Evolutionary conservation across 2,113 vertebrate genomes (phyloP), one percentile per base, ranked within the genome.

Genomic region (Crotalus helleri): DNA sequence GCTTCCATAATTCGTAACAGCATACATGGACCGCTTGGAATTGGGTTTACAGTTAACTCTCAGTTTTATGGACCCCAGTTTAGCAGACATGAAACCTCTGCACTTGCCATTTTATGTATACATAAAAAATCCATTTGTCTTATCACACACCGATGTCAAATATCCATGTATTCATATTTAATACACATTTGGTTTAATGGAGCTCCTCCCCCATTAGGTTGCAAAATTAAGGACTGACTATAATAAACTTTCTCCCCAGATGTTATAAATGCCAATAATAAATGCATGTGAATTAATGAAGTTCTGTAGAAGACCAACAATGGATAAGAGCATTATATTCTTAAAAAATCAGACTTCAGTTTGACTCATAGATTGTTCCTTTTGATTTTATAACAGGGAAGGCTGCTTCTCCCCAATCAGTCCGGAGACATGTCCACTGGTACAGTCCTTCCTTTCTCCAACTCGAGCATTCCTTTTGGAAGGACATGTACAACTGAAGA

Each of bases 401-500:
- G 97, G 96, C 96, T 98, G 97, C 95, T 94, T 98, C 97, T 97
- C 97, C 59, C 98, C 98, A n/a, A 95, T 98, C 94, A 98, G 97
- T 92, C 98, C 98, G 0, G 98, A 99, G 95, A 95, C 98, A 0
- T 98, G 98, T 92, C 96, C 98, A 0, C 98, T 99, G 24, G 98
- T 99, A 46, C 98, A 99, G 95, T 98, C 98, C 8, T 98, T 99
- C 94, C 95, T 98, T 87, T 97, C 98, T 95, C 97, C 98, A 39
- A 97, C 94, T 90, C 97, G 98, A 69, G 94, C 95, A 0, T 98
- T 99, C 94, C 95, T 99, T 94, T 97, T 98, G 61, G 98, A 99
- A 0, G 97, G 97, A 64, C 98, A 98, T 0, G 98, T 98, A 49
- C 98, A 99, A 94, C 98, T 99, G 91, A 98, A 98, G 97, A 98